Base-by-base conservation (phyloP, 2,888 invertebrate species). In the Orthosia gothica region DNA sequence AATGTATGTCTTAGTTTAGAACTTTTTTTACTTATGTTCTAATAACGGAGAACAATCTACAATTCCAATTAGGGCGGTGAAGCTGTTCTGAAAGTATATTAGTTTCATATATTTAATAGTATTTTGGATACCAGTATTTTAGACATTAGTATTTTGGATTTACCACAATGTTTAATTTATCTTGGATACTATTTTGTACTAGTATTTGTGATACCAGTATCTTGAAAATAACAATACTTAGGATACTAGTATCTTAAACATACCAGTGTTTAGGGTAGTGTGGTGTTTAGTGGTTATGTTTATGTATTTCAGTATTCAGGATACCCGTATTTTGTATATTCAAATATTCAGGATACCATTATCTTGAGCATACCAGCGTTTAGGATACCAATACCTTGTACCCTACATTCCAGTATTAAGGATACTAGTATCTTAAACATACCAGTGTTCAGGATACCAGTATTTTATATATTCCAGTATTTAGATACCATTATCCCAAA, bases 31-130 rank as follows among this genome's bases (percentile, higher is more conserved):
- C n/a, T 26, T 59, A 20, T 20, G 15, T 9, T 20, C 3, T 15
- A 47, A 16, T 47, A 16, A 16, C 16, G 47, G 13, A 62, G 20
- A 47, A 45, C 9, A 59, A 47, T 20, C 32, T 15, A 47, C 9
- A 49, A 49, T 76, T 55, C n/a, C 23, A n/a, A 32, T 73, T 26
- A 57, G 64, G 23, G 18, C 40, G 18, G 13, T 5, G 49, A 50
- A 45, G 23, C 12, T 40, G 64, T 40, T 2, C 13, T 20, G 0
- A 50, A 57, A 18, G 26, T 20, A 20, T 58, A 49, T 9, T 45
- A 15, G 23, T 61, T 45, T 20, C n/a, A 16, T 20, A 20, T 2
- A 12, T 40, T 40, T 15, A 13, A 15, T 7, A 18, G 3, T 26
- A 26, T 26, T 26, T 52, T n/a, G n/a, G 32, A 55, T 23, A 20